A percentile compares a stretch with the other conserved stretches of the same genome.
phyloP scores from a whole-genome alignment of 92 coral and sea anemone genomes.

The Virgularia gustaviana region DNA sequence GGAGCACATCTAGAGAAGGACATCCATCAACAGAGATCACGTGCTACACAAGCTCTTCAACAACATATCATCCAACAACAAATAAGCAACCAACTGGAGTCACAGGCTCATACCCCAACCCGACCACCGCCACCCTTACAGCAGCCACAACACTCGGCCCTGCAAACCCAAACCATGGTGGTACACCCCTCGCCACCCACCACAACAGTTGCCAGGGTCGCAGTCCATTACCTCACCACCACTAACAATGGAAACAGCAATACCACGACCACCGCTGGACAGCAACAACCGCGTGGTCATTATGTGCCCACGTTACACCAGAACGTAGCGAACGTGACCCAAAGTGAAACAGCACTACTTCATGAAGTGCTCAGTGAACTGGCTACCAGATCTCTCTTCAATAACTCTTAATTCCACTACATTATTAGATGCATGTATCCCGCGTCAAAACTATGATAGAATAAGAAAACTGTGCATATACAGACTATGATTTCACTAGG shows the following conservation, averaged over 20 bases:
- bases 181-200: slow-evolving; percentile 16
- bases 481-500: too few relatives aligned
- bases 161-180: slow-evolving; percentile 10
- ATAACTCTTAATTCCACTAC: too few relatives aligned
- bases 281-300: slow-evolving; percentile 11
- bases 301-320: slow-evolving; percentile 22
- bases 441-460: background rate
- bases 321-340: slow-evolving; percentile 22
- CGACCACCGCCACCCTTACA: slow-evolving; percentile 5
- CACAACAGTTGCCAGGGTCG: slow-evolving; percentile 7
- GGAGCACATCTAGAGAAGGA: background rate
- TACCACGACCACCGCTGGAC: background rate
- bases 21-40: too few relatives aligned
- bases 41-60: background rate
- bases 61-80: slow-evolving; percentile 3
- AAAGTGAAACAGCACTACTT: slow-evolving; percentile 37
- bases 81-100: background rate
- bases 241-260: background rate
- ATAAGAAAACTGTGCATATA: background rate
- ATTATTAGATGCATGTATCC: too few relatives aligned
- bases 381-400: slow-evolving; percentile 34
- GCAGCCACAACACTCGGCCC: background rate
- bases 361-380: slow-evolving; percentile 33
- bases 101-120: background rate
- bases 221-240: slow-evolving; percentile 26